Base-by-base conservation (phyloP, 2,888 invertebrate genomes). In the Plebejus argus region DNA sequence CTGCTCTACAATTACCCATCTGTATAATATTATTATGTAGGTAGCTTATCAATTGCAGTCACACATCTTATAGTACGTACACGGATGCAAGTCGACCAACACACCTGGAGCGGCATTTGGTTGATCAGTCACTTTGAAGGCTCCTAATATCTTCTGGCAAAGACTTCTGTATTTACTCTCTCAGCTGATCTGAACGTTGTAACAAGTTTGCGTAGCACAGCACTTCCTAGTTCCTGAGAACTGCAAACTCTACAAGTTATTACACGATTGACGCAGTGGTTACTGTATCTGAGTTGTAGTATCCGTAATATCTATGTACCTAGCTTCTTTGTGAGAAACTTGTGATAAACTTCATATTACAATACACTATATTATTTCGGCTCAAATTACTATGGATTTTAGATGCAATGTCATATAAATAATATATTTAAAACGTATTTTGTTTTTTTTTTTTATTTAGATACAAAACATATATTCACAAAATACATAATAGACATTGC, bases 81-180 rank as follows among this genome's bases (percentile, higher is more conserved):
- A n/a, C n/a, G n/a, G n/a, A n/a, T n/a, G n/a, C n/a, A n/a, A n/a
- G n/a, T n/a, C n/a, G n/a, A n/a, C n/a, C 61, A 23, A 66, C 66
- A 66, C 66, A 66, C 28, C 15, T 28, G 28, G 15, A 15, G 28
- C 49, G 49, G 49, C 66, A 66, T 66, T 28, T 15, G 6, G 15
- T 66, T 66, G 28, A 66, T 28, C 23, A 61, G 61, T 61, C 66
- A 66, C 66, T 66, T 66, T 66, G 66, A 66, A 66, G 28, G 1
- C 66, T 66, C 23, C 66, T 61, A 61, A 61, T 28, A 23, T 66
- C 66, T 66, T 28, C 66, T 66, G 28, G 66, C 28, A 66, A 66
- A 28, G 66, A 15, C 28, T 28, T 66, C 8, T 15, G 58, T 75
- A 70, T 74, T 39, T 45, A 76, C 15, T 6, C 66, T 66, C 12